A percentile compares a stretch with the other conserved stretches of the same genome.
Evolutionary conservation across 1,140 invertebrate genomes (phyloP).

Genomic region (Drosophila hydei): DNA sequence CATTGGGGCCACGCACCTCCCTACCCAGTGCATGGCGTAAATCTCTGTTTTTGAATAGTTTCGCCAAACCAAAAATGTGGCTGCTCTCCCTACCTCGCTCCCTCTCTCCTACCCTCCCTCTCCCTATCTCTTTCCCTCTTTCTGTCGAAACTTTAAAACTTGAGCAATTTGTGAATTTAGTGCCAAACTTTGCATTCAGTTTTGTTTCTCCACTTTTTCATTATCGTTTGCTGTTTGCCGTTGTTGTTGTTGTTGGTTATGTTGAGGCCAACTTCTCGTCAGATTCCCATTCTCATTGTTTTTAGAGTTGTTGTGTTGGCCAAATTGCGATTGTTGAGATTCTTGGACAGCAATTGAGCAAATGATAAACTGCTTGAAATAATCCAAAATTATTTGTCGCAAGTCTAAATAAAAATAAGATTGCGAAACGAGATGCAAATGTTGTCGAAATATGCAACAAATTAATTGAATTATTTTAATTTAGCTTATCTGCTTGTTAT

Average conservation of each 20-base stretch:
- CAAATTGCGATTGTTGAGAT: constrained; percentile 60
- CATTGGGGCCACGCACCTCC: not conserved
- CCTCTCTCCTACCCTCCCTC: constrained; percentile 10
- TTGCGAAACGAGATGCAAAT: not conserved
- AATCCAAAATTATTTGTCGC: constrained; percentile 59
- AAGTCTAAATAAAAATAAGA: constrained; percentile 12
- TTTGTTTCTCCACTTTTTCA: constrained; percentile 69
- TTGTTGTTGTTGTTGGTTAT: constrained; percentile 29
- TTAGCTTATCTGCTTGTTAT: no score
- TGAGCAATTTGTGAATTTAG: constrained; percentile 79
- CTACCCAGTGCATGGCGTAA: constrained; percentile 28
- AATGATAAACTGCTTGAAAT: constrained; percentile 69
- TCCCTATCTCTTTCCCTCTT: not conserved
- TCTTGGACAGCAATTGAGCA: constrained; percentile 36
- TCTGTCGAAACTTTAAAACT: constrained; percentile 76
- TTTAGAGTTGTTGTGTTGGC: constrained; percentile 41
- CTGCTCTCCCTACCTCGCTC: not conserved
- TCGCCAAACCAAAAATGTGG: constrained; percentile 40
- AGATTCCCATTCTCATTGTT: constrained; percentile 39
- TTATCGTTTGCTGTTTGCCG: constrained; percentile 53
- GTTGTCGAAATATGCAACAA: not conserved
- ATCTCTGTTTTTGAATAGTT: constrained; percentile 80
- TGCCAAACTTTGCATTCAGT: constrained; percentile 71
- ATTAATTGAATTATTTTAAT: not conserved
- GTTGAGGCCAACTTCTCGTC: constrained; percentile 12